Evolutionary conservation across 2,888 invertebrate genomes (phyloP), one percentile per base, ranked within the genome.

Genomic region (Nemapogon koenigi): DNA sequence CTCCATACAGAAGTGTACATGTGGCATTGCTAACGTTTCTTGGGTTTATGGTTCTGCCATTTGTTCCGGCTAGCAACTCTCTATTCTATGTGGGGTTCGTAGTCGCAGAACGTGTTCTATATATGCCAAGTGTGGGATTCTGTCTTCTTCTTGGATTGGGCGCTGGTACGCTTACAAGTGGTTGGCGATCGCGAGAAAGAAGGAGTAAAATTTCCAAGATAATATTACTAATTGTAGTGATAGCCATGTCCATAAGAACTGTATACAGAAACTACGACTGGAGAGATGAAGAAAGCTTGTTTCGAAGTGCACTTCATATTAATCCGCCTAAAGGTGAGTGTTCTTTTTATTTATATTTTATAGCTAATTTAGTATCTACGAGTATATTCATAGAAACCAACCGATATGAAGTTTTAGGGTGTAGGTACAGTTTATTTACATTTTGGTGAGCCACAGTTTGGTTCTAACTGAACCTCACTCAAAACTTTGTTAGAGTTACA

Each of bases 71-170:
- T 45, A 90, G 94, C 53, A 98, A 98, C 83, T 79, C 97, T 52
- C 89, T 97, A 71, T 96, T 97, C 81, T 97, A 97, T 71, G 97
- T 98, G 43, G 98, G 98, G 35, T 98, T 98, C 71, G 97, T 98
- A 49, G 91, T 97, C 39, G 98, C 97, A 42, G 98, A 98, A 76
- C 84, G 97, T 47, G 89, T 97, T 48, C 83, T 98, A 47, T 98
- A 97, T 78, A 85, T 97, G 66, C 97, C 97, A 36, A 96, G 95
- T 76, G 92, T 97, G 57, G 97, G 97, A 38, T 92, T 90, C 71
- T 97, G 96, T 73, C 83, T 97, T 52, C 79, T 97, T 47, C 81
- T 96, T 43, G 95, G 91, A 37, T 75, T 89, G 49, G 90, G 91
- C 27, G 71, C 85, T 41, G 83, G 78, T 40, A 60, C 65, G 43